Base-by-base conservation (phyloP, 2,888 invertebrate species). In the Sisyra terminalis region DNA sequence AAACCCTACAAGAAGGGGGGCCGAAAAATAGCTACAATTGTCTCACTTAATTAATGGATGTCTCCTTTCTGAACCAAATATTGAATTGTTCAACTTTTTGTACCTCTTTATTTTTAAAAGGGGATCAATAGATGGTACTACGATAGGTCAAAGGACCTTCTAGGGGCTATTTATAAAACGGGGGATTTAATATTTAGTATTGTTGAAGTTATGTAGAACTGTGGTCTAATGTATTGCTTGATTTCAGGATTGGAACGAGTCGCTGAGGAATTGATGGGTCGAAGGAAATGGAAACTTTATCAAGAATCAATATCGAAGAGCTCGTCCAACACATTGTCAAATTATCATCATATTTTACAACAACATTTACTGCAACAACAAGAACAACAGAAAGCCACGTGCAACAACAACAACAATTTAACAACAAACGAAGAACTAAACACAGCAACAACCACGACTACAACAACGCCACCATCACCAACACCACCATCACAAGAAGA, bases 251-350 rank as follows among this genome's bases (percentile, higher is more conserved):
- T 88, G 84, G 87, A 88, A 84, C 81, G 86, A 73, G 84, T 88
- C 74, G 87, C 87, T 75, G 87, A 88, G 75, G 87, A 87, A 83
- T 85, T 87, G 78, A 87, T 88, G 88, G 88, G 87, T 75, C 83
- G 85, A 74, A 81, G 86, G 81, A 86, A 82, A 87, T 88, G 88
- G 87, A 85, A 85, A 77, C 78, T 83, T 71, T 87, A 85, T 69
- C 87, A 86, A 78, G 85, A 87, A 73, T 63, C 63, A 55, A 61
- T 62, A 60, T 60, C 60, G 53, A 63, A 62, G 56, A 63, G 56
- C 43, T 42, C 29, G 35, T 42, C 59, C 61, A 63, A 55, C 55
- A 61, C 37, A 37, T 18, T 18, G 18, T 48, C 43, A 51, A 47
- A 48, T 49, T 45, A 53, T 50, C 50, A 46, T 46, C 45, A 44